Base-by-base conservation (phyloP, 23 tunicate genomes). In the Diplosoma virens region DNA sequence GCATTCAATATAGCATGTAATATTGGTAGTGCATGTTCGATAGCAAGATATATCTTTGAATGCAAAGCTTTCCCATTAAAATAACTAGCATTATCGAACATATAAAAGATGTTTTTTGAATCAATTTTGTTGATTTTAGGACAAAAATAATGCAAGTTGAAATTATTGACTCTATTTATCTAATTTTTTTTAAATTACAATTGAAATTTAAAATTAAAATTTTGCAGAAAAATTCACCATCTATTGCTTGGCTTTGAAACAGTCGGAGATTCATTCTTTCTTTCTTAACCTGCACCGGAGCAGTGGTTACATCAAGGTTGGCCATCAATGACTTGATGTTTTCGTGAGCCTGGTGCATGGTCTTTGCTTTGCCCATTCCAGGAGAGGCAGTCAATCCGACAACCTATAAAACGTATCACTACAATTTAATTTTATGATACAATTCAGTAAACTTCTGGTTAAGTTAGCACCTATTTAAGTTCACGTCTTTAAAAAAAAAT, bases 321-420 rank as follows among this genome's bases (percentile, higher is more conserved):
- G 95, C 86, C 48, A 87, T 69, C 70, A 87, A 55, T 16, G 76
- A 56, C 3, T 58, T 73, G 3, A 87, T 71, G 55, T 87, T 82
- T 17, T 81, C 82, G 30, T 35, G 20, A 32, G 80, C 95, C 61
- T 75, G 67, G 47, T 41, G 45, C 50, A 54, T 67, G 2, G 83
- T 64, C 41, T 67, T 87, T 3, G 87, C 86, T 67, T 75, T 75
- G 18, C 95, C 87, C 41, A 82, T 68, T 1, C 95, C 86, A 23
- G 86, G 95, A 1, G 95, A 87, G 25, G 95, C 95, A 22, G 95
- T 87, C 56, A 87, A 26, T 0, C 95, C 95, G 30, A 87, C 79
- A 76, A 87, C 77, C 95, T 87, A 18, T 25, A 75, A 32, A 21
- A 21, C 2, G 53, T 9, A 53, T 65, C 29, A 20, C 22, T 56